A percentile compares a stretch with the other conserved stretches of the same genome.
These are phyloP conservation scores for Acanthis flammea DNA, from an alignment of 2,797 vertebrate genomes.

Conservation along the genomic window DNA sequence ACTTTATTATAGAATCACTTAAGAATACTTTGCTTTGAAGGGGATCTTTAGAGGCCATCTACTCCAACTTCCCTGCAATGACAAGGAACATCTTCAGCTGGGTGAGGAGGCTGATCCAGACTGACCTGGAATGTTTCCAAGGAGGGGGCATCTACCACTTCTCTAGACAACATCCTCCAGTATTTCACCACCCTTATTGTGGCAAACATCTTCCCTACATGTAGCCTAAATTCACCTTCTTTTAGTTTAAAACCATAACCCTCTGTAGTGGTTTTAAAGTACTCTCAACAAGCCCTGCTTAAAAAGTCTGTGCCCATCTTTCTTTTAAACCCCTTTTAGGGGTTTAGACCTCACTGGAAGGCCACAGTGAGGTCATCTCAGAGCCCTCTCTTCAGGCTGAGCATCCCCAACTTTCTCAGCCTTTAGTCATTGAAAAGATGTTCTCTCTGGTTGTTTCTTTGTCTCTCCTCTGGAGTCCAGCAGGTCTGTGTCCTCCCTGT, in stretches of 20 bases:
- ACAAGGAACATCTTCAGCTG: background rate
- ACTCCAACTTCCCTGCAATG: background rate
- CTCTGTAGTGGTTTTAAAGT: background rate
- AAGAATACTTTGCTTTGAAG: background rate
- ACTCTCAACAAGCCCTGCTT: background rate
- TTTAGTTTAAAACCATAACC: background rate
- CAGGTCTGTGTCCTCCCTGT: accelerated
- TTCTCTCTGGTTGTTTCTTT: background rate
- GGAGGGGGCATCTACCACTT: background rate
- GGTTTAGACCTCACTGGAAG: too few relatives aligned
- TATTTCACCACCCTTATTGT: background rate
- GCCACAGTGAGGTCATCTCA: background rate
- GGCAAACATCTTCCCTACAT: background rate
- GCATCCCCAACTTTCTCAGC: background rate
- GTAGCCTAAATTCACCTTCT: background rate
- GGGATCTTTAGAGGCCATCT: background rate
- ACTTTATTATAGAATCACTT: background rate
- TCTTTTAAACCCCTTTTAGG: background rate
- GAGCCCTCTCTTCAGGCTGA: background rate
- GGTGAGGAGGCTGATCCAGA: accelerated
- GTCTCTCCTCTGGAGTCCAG: accelerated
- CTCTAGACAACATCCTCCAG: background rate
- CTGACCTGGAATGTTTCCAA: background rate
- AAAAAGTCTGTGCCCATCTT: background rate
- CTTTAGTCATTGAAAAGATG: background rate